These are phyloP conservation scores for Cydia strobilella DNA, from an alignment of 1,140 invertebrate genomes.

Conservation along the genomic window DNA sequence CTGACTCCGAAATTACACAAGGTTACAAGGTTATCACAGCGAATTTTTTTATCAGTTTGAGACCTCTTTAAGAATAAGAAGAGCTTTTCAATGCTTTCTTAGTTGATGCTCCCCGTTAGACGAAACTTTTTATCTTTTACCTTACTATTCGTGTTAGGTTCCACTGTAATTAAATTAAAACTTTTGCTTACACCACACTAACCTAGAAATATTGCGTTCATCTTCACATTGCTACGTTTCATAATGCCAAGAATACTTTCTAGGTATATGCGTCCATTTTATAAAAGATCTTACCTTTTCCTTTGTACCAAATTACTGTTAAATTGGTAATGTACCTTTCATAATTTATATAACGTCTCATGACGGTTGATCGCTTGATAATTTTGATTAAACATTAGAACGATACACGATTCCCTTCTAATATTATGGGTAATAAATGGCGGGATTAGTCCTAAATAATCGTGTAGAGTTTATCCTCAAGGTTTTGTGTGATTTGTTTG, in stretches of 20 bases:
- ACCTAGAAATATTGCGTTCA: neutral
- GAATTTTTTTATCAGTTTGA: too few species aligned
- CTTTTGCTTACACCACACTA: too few species aligned
- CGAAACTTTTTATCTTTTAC: too few species aligned
- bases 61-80: too few species aligned
- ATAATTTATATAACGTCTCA: neutral
- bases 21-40: too few species aligned
- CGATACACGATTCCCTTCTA: conserved; percentile 18
- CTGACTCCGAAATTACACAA: too few species aligned
- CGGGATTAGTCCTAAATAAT: neutral
- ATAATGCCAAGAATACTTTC: neutral
- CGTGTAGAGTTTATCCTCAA: neutral
- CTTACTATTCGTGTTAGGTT: too few species aligned
- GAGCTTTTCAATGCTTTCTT: too few species aligned
- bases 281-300: neutral
- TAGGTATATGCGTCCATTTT: neutral
- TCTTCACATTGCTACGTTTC: neutral
- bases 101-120: too few species aligned
- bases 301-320: neutral
- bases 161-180: too few species aligned
- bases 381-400: conserved; percentile 11
- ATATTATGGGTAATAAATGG: neutral
- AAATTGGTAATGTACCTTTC: conserved; percentile 3
- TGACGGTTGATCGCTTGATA: neutral
- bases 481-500: neutral